Evolutionary conservation across 2,888 invertebrate genomes (phyloP).

Genomic region (Oegoconia quadripuncta): DNA sequence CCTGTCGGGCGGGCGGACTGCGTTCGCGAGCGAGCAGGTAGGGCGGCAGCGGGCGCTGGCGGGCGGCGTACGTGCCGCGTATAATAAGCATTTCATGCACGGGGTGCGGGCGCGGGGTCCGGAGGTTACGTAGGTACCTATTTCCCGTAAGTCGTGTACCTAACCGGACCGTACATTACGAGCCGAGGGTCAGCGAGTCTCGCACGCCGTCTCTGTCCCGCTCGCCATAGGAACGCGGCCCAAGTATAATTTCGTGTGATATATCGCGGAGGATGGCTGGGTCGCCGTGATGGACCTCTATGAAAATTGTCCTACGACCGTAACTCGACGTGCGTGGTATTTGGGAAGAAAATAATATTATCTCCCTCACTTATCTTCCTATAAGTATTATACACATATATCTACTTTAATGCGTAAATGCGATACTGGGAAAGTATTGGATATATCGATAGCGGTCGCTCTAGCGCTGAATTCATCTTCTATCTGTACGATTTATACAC

Average conservation of each 20-base stretch:
- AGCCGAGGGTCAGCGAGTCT: slow-evolving; percentile 75
- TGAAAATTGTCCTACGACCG: slow-evolving; percentile 55
- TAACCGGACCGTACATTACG: slow-evolving; percentile 80
- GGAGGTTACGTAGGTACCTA: slow-evolving; percentile 71
- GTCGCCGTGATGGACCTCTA: slow-evolving; percentile 61
- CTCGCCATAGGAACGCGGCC: slow-evolving; percentile 52
- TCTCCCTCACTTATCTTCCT: slow-evolving; percentile 8
- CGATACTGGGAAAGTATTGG: slow-evolving; percentile 48
- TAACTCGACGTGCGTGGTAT: slow-evolving; percentile 37
- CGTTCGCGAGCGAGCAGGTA: slow-evolving; percentile 56
- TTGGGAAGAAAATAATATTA: slow-evolving; percentile 32
- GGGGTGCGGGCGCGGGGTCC: slow-evolving; percentile 63
- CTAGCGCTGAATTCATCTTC: slow-evolving; percentile 72
- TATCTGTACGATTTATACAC: slow-evolving; percentile 77
- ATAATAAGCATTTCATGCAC: slow-evolving; percentile 82
- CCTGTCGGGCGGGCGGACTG: slow-evolving; percentile 52
- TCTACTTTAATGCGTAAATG: slow-evolving; percentile 41
- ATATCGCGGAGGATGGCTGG: slow-evolving; percentile 66
- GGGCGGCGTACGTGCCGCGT: slow-evolving; percentile 76
- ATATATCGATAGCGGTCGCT: slow-evolving; percentile 67
- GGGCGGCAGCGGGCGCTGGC: slow-evolving; percentile 59
- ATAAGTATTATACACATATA: slow-evolving; percentile 9
- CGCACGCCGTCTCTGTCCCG: slow-evolving; percentile 68
- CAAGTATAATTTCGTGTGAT: slow-evolving; percentile 75
- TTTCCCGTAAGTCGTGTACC: slow-evolving; percentile 78